Conservation (phyloP, 2,113 vertebrate species). For the Petrocephalus microphthalmus region DNA sequence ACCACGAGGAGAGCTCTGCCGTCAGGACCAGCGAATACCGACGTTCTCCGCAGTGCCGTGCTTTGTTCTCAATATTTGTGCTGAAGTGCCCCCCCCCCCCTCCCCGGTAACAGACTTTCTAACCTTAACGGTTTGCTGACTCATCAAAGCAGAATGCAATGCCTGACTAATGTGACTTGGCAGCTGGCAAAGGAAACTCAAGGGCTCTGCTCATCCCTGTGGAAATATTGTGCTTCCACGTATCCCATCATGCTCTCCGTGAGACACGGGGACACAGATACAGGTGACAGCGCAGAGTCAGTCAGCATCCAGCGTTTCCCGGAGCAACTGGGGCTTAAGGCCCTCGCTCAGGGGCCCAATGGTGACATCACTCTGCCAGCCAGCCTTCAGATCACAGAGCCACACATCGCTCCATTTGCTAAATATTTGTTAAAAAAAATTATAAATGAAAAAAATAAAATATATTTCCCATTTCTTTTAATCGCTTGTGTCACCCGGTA, state of each 20-base stretch:
- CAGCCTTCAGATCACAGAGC: background rate
- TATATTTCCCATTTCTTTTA: background rate
- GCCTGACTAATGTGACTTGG: background rate
- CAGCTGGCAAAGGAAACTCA: background rate
- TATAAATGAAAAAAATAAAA: background rate
- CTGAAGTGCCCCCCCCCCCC: background rate
- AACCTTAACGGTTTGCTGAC: background rate
- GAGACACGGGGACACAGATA: background rate
- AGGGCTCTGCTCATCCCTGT: background rate
- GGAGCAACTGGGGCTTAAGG: background rate
- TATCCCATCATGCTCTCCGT: background rate
- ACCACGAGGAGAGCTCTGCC: background rate
- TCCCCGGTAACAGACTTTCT: background rate
- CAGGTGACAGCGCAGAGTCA: background rate
- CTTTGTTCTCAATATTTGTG: background rate
- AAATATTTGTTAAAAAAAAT: background rate
- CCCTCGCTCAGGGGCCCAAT: no score
- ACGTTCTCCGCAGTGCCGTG: background rate
- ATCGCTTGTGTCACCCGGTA: background rate
- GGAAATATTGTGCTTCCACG: background rate
- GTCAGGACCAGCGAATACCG: background rate
- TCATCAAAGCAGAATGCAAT: background rate
- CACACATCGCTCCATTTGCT: background rate
- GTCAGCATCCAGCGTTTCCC: background rate
- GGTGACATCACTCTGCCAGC: background rate